Conservation (phyloP, 2,113 vertebrate genomes). For the Bombycilla garrulus region DNA sequence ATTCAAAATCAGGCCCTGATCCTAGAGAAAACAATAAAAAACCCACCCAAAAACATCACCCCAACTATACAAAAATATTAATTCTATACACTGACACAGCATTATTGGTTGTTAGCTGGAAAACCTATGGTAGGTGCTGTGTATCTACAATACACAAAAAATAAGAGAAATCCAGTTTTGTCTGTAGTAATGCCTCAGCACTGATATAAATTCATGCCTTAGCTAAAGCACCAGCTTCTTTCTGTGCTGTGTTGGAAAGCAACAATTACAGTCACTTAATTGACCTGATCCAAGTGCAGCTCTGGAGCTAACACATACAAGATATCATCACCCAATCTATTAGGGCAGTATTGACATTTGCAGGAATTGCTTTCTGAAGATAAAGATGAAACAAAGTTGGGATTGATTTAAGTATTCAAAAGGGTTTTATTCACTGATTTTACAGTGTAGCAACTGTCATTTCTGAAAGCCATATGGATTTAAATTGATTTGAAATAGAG, state of each 20-base stretch:
- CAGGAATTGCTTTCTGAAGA: constrained; percentile 36
- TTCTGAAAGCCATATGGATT: constrained; percentile 24
- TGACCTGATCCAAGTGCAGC: background rate
- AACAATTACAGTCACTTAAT: constrained; percentile 14
- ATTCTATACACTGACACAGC: background rate
- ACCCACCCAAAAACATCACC: background rate
- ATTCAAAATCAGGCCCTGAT: background rate
- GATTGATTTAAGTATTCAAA: constrained; percentile 46
- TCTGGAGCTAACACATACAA: background rate
- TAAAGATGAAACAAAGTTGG: constrained; percentile 39
- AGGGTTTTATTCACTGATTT: background rate
- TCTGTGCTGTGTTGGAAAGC: background rate
- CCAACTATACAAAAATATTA: background rate
- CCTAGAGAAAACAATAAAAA: background rate
- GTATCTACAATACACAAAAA: background rate
- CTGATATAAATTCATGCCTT: background rate
- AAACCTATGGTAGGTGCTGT: background rate
- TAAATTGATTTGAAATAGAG: constrained; percentile 37
- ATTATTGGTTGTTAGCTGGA: background rate
- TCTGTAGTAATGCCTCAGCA: background rate
- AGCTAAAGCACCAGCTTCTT: background rate
- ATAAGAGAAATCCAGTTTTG: background rate
- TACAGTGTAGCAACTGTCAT: background rate
- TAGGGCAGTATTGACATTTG: constrained; percentile 2
- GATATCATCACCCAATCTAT: constrained; percentile 8